Percentiles rank a stretch among this genome's conserved stretches.
These are phyloP conservation scores for Galaxea fascicularis DNA, from an alignment of 92 coral and sea anemone species.

Conservation along the genomic window DNA sequence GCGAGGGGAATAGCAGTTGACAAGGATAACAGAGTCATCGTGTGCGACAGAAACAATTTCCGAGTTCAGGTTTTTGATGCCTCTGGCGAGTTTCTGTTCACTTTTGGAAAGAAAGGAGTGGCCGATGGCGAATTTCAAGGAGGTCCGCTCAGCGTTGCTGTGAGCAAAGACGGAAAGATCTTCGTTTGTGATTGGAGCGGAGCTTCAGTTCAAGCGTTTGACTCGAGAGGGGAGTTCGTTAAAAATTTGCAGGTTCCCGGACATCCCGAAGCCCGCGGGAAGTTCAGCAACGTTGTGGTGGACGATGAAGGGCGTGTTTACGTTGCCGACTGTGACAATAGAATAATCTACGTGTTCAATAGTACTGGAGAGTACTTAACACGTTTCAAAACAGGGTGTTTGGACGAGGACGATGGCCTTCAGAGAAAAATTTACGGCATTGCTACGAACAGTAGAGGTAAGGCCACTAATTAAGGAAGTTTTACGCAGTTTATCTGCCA, in stretches of 20 bases:
- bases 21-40: constrained; percentile 53
- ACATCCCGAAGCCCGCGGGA: constrained; percentile 36
- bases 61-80: constrained; percentile 69
- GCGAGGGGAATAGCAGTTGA: constrained; percentile 70
- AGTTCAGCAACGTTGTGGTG: constrained; percentile 53
- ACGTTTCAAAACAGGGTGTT: constrained; percentile 37
- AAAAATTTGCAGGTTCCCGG: constrained; percentile 30
- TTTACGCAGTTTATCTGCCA: too few relatives aligned
- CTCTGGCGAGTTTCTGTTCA: constrained; percentile 53
- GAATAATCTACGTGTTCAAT: constrained; percentile 57
- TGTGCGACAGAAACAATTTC: constrained; percentile 73
- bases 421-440: constrained; percentile 62
- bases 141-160: constrained; percentile 63
- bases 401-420: constrained; percentile 69
- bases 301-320: constrained; percentile 47
- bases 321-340: constrained; percentile 57
- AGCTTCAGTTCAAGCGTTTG: constrained; percentile 48
- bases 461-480: background rate
- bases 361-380: constrained; percentile 36
- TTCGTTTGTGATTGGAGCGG: constrained; percentile 68
- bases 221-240: constrained; percentile 55
- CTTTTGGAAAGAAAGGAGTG: constrained; percentile 66
- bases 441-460: constrained; percentile 58
- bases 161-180: constrained; percentile 47
- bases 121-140: constrained; percentile 59